Base-by-base conservation (phyloP, 2,113 vertebrate species). In the Crocuta crocuta region DNA sequence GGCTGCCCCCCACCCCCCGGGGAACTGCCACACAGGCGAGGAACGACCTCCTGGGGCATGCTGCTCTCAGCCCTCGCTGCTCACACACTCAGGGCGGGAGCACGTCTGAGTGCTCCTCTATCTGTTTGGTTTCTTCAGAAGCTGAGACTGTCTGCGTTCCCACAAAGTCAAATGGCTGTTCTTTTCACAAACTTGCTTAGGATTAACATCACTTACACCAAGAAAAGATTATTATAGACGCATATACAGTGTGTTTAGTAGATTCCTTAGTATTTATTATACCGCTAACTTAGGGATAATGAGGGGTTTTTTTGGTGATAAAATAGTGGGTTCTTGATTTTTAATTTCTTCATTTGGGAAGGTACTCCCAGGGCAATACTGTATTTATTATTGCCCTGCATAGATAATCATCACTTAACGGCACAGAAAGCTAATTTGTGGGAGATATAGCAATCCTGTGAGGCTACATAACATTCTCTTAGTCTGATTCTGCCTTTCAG, bases 331-430 rank as follows among this genome's bases (percentile, higher is more conserved):
- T 39, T 63, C 66, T 87, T 66, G 84, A 92, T 17, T 89, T 81
- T 85, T 74, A 35, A 80, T 63, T 89, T 78, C 79, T 90, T 83
- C 88, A 65, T 53, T 45, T 94, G 85, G 68, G 80, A 76, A 80
- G n/a, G 45, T 31, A 50, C 39, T 73, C 33, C n/a, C 81, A 61
- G 78, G 28, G 43, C 48, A 73, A 35, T 33, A n/a, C 11, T 93
- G 73, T 48, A 24, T 61, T 91, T 81, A 61, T 35, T 65, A 80
- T 3, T 53, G 76, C 26, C 48, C 58, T 71, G 71, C 79, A 74
- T n/a, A 66, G 65, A 95, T 26, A 70, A 73, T 53, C 55, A 23
- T 53, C 63, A 48, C 63, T 70, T 58, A 55, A 2, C 4, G 88
- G 50, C 93, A 92, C 3, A 82, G 45, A 82, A 68, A 85, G 76